Percentiles rank a stretch among this genome's conserved stretches.
These are phyloP conservation scores for Papilio helenus DNA, from an alignment of 1,140 invertebrate genomes.

Conservation along the genomic window DNA sequence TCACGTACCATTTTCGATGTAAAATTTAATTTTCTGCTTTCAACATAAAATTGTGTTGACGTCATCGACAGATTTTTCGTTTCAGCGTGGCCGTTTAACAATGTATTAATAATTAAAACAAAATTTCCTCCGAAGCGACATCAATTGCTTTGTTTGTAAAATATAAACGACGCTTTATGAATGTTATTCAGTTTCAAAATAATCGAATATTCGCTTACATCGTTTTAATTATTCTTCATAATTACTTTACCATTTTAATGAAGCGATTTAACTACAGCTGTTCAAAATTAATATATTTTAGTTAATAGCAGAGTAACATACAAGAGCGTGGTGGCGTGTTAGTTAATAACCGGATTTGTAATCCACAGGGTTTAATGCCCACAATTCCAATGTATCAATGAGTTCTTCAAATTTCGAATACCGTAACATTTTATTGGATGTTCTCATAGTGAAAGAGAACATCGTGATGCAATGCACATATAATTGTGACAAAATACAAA, in stretches of 20 bases:
- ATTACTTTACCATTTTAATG: not conserved
- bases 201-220: not conserved
- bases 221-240: not conserved
- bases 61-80: conserved; percentile 16
- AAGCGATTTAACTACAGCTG: too few species aligned
- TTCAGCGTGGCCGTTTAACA: not conserved
- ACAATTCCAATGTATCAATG: too few species aligned
- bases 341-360: too few species aligned
- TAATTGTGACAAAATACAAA: too few species aligned
- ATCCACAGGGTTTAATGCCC: too few species aligned
- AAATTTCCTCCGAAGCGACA: not conserved
- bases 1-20: not conserved
- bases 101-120: not conserved
- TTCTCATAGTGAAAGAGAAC: too few species aligned
- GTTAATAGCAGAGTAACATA: too few species aligned
- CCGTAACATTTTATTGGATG: too few species aligned
- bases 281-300: too few species aligned
- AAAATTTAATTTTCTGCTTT: not conserved
- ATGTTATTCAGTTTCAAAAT: not conserved
- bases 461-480: too few species aligned
- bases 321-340: too few species aligned
- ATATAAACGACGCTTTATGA: not conserved
- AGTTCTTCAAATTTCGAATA: too few species aligned
- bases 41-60: conserved; percentile 10
- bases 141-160: not conserved